These are phyloP conservation scores for Leptosomus discolor DNA, from an alignment of 2,113 vertebrate species.

Conservation along the genomic window DNA sequence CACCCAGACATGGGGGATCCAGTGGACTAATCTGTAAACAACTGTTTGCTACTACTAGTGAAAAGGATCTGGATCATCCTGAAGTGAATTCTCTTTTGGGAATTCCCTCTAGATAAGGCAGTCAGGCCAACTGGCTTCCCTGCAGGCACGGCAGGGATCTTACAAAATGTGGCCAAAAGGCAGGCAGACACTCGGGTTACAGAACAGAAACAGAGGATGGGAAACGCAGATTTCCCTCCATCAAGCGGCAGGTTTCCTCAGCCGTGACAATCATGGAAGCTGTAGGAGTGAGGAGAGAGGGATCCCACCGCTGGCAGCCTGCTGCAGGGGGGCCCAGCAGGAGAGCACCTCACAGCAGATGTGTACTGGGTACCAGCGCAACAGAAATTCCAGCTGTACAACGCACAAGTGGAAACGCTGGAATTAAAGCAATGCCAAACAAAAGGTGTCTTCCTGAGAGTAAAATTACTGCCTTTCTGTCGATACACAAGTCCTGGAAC, in stretches of 20 bases:
- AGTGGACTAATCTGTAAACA: neutral
- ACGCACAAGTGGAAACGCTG: neutral
- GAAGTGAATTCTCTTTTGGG: neutral
- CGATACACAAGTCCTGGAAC: neutral
- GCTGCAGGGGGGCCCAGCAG: neutral
- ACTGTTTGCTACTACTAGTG: neutral
- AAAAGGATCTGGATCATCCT: neutral
- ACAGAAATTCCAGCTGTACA: neutral
- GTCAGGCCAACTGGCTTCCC: neutral
- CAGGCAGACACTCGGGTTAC: neutral
- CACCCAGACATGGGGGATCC: neutral
- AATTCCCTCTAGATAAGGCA: neutral
- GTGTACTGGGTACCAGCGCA: rapidly evolving
- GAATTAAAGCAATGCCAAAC: neutral
- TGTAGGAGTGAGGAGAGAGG: neutral
- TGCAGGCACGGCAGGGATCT: neutral
- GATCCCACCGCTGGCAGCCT: neutral
- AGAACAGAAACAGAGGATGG: neutral
- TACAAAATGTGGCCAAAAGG: neutral
- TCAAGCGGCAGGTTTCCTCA: neutral
- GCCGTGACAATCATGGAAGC: neutral
- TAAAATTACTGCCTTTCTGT: neutral
- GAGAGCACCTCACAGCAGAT: neutral
- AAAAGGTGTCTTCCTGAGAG: neutral
- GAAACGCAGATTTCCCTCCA: neutral